A percentile compares a stretch with the other conserved stretches of the same genome.
Evolutionary conservation across 2,797 vertebrate genomes (phyloP).

Genomic region (Coregonus sp.): DNA sequence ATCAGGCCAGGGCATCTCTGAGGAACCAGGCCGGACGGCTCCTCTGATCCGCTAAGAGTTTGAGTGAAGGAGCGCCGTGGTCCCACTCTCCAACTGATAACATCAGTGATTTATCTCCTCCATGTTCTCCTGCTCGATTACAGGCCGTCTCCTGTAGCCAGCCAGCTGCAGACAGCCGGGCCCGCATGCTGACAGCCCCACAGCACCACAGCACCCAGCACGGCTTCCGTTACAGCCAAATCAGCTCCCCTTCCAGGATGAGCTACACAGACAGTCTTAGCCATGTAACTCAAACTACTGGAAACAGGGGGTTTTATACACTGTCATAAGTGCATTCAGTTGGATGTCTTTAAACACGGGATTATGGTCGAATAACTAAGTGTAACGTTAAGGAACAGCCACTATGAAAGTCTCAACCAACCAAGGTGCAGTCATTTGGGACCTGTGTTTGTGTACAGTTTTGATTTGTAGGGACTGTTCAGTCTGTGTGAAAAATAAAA

Average conservation of each 20-base stretch:
- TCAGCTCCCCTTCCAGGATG: slow-evolving; percentile 56
- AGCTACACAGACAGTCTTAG: slow-evolving; percentile 36
- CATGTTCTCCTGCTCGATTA: slow-evolving; percentile 68
- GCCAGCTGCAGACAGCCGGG: slow-evolving; percentile 46
- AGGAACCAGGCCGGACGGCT: slow-evolving; percentile 46
- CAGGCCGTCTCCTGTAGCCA: slow-evolving; percentile 58
- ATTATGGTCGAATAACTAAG: slow-evolving; percentile 6
- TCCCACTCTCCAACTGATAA: slow-evolving; percentile 62
- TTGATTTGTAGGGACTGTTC: neutral
- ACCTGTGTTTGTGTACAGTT: neutral
- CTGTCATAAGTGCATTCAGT: slow-evolving; percentile 20
- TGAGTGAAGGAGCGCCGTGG: slow-evolving; percentile 41
- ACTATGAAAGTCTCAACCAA: neutral
- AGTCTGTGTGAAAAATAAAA: neutral
- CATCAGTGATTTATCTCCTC: slow-evolving; percentile 65
- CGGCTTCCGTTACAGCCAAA: slow-evolving; percentile 48
- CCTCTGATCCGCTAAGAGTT: slow-evolving; percentile 53
- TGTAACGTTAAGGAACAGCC: neutral
- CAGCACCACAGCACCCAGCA: slow-evolving; percentile 47
- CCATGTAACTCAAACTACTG: slow-evolving; percentile 55
- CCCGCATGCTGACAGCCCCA: slow-evolving; percentile 55
- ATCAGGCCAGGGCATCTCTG: slow-evolving; percentile 57
- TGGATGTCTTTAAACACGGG: slow-evolving; percentile 27
- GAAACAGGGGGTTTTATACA: slow-evolving; percentile 30
- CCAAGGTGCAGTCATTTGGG: neutral